Percentiles rank a stretch among this genome's conserved stretches.
Conservation (phyloP, 2,113 vertebrate genomes). For the Elgaria multicarinata region DNA sequence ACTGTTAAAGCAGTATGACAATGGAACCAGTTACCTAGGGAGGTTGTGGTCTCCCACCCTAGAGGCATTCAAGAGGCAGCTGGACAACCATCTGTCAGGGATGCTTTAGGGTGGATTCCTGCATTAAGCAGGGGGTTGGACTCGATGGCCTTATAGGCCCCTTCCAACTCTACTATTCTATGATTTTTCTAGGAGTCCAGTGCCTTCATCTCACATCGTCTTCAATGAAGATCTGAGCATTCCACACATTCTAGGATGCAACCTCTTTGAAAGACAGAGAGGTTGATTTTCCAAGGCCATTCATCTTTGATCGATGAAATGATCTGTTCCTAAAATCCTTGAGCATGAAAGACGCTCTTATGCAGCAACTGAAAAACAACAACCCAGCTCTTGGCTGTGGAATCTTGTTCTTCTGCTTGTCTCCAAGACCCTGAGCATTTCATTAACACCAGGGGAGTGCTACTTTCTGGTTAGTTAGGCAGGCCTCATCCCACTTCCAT, state of each 20-base stretch:
- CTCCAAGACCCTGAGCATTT: constrained; percentile 8
- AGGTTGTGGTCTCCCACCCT: too few relatives aligned
- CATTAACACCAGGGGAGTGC: constrained; percentile 28
- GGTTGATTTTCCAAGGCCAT: constrained; percentile 7
- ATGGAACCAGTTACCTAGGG: too few relatives aligned
- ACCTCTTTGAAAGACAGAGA: neutral
- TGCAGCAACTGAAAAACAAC: constrained; percentile 16
- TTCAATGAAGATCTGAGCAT: neutral
- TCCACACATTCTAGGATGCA: neutral
- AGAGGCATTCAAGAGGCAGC: too few relatives aligned
- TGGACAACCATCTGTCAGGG: too few relatives aligned
- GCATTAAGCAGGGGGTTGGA: too few relatives aligned
- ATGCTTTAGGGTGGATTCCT: too few relatives aligned
- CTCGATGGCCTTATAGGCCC: too few relatives aligned
- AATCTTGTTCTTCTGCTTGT: constrained; percentile 37
- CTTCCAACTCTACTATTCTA: too few relatives aligned
- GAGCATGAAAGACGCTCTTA: neutral
- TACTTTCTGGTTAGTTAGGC: constrained; percentile 48
- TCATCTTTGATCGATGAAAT: constrained; percentile 12
- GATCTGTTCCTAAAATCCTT: neutral
- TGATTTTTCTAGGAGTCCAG: neutral
- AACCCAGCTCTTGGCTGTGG: constrained; percentile 16
- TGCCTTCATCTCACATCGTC: neutral
- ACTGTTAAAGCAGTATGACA: too few relatives aligned
- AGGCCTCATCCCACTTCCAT: constrained; percentile 53